A percentile compares a stretch with the other conserved stretches of the same genome.
These are phyloP conservation scores for Apis laboriosa DNA, from an alignment of 1,140 invertebrate species.

Conservation along the genomic window DNA sequence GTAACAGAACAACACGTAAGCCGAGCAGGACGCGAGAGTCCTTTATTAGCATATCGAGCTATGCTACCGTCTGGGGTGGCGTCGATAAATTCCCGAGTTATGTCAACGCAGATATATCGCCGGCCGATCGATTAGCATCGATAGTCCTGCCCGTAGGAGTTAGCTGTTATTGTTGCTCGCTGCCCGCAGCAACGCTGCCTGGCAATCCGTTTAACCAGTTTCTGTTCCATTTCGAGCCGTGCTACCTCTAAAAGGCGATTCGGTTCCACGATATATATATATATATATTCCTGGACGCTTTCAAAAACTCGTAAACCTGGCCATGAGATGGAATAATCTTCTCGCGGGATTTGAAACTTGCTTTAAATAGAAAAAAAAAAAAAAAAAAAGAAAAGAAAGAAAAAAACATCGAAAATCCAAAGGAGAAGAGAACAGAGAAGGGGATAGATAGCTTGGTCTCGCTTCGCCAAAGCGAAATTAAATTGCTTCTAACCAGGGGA, in stretches of 20 bases:
- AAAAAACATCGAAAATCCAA: too few relatives aligned
- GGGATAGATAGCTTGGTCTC: too few relatives aligned
- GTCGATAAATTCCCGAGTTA: conserved; percentile 77
- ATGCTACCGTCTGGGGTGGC: conserved; percentile 66
- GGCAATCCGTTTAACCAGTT: conserved; percentile 60
- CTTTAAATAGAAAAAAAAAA: too few relatives aligned
- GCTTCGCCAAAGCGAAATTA: too few relatives aligned
- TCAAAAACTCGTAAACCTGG: not conserved
- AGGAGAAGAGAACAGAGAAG: too few relatives aligned
- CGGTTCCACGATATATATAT: not conserved
- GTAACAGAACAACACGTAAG: conserved; percentile 2
- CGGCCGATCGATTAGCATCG: conserved; percentile 74
- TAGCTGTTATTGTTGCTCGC: conserved; percentile 64
- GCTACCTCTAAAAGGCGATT: conserved; percentile 4
- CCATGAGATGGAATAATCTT: not conserved
- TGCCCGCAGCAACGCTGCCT: conserved; percentile 60
- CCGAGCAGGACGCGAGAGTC: conserved; percentile 55
- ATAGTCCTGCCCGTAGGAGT: conserved; percentile 67
- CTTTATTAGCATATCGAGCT: conserved; percentile 74
- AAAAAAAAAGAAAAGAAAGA: too few relatives aligned
- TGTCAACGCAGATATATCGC: conserved; percentile 75
- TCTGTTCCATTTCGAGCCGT: conserved; percentile 25
- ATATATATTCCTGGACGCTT: not conserved
- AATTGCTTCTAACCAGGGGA: too few relatives aligned
- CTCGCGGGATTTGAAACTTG: too few relatives aligned